phyloP scores from a whole-genome alignment of 2,888 invertebrate species.

The Drosophila tanythrix region DNA sequence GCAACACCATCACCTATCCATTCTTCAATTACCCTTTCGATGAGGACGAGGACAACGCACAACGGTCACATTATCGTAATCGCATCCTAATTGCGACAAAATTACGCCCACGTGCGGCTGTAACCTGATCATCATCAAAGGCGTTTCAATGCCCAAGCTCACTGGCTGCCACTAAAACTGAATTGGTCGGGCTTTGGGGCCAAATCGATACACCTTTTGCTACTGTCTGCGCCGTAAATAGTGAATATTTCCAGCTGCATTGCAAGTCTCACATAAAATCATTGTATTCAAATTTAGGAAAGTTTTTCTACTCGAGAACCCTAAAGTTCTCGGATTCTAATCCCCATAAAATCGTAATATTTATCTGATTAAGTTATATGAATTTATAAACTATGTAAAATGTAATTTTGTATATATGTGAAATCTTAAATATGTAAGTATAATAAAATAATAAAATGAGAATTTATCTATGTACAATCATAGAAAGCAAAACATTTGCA shows the following conservation, averaged over 20 bases:
- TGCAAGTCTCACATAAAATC: background rate
- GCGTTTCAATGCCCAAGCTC: slow-evolving; percentile 20
- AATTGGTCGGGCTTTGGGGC: background rate
- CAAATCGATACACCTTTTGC: slow-evolving; percentile 23
- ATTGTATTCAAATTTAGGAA: background rate
- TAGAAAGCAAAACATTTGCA: background rate
- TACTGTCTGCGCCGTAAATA: background rate
- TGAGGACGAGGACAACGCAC: slow-evolving; percentile 32
- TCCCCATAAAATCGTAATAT: background rate
- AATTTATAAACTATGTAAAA: background rate
- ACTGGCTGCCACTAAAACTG: background rate
- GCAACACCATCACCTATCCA: slow-evolving; percentile 54
- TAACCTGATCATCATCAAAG: slow-evolving; percentile 84
- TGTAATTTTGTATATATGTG: background rate
- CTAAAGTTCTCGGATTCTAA: background rate
- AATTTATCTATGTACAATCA: background rate
- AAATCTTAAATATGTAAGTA: background rate
- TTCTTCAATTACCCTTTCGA: slow-evolving; percentile 84
- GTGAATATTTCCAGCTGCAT: background rate
- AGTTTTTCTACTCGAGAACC: fast-evolving
- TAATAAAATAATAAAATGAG: background rate
- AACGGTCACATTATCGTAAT: slow-evolving; percentile 82
- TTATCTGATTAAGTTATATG: background rate
- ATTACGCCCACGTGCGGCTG: slow-evolving; percentile 85
- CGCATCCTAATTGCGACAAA: slow-evolving; percentile 85